Evolutionary conservation across 2,113 vertebrate species (phyloP), one percentile per base, ranked within the genome.

Genomic region (Rissa tridactyla): DNA sequence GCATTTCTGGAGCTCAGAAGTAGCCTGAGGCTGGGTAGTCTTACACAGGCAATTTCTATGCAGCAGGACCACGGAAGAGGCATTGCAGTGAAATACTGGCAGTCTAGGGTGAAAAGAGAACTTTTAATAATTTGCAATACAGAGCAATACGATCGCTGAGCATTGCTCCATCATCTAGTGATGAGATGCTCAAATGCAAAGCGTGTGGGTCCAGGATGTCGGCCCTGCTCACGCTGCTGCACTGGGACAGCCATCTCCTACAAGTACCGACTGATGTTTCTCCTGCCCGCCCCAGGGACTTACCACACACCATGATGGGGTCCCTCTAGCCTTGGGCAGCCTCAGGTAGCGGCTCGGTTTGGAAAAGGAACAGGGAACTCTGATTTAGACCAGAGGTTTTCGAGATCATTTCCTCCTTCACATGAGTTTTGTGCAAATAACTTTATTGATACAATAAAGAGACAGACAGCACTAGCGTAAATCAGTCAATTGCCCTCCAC

Each of bases 361-460:
- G 60, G n/a, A 52, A 51, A 90, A 80, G 46, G 27, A 89, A 54
- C 30, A 76, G 40, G 36, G 91, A 86, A 42, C 15, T 85, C 55
- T 64, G 72, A 84, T 57, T 87, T 71, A 66, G 42, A 57, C 9
- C 29, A 84, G 70, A 64, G 55, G 19, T 11, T 90, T 79, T 82
- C 61, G 65, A 82, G 85, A 82, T 76, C 13, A 1, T 36, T 92
- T 95, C 84, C 87, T 85, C 61, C 70, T 96, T 61, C 52, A 32
- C 36, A 21, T 25, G 15, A 82, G 77, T 72, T 90, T 93, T 51
- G 55, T 66, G 66, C 68, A 86, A 90, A 82, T 80, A 94, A 65
- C 49, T 57, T 89, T 79, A 93, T 72, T 87, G 87, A 91, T 42
- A 91, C 75, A 85, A 82, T 62, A 90, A 46, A 62, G 73, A 75